phyloP scores from a whole-genome alignment of 2,888 invertebrate species.

The Microctonus aethiopoides region DNA sequence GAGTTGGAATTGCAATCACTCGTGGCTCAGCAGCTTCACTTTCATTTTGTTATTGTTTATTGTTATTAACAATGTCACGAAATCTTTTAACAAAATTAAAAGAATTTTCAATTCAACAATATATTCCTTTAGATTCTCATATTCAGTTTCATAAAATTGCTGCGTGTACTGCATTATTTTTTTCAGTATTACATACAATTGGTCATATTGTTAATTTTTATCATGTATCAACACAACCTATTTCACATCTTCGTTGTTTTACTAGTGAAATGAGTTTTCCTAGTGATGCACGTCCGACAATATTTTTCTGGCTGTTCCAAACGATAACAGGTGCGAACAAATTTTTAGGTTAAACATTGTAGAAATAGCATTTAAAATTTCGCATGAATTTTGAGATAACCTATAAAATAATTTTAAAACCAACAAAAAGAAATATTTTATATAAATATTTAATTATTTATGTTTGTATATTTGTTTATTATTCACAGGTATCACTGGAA shows the following conservation, averaged over 20 bases:
- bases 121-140: slow-evolving; percentile 93
- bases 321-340: slow-evolving; percentile 91
- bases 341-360: no score
- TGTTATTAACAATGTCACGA: slow-evolving; percentile 91
- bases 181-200: slow-evolving; percentile 90
- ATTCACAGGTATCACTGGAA: slow-evolving; percentile 82
- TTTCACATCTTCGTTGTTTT: slow-evolving; percentile 90
- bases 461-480: slow-evolving; percentile 36
- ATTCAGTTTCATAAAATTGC: slow-evolving; percentile 98
- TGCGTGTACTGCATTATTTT: slow-evolving; percentile 93
- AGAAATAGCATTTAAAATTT: no score
- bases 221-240: slow-evolving; percentile 94
- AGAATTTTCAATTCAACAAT: slow-evolving; percentile 93
- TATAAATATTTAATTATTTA: neutral
- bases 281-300: slow-evolving; percentile 93
- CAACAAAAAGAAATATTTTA: no score
- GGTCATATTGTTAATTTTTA: slow-evolving; percentile 98
- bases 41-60: slow-evolving; percentile 92
- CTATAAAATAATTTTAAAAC: neutral
- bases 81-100: slow-evolving; percentile 93
- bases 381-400: no score
- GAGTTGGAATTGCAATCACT: slow-evolving; percentile 95
- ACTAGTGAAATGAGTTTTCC: slow-evolving; percentile 95
- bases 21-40: slow-evolving; percentile 93
- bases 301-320: slow-evolving; percentile 95